These are phyloP conservation scores for Eubucco bourcierii DNA, from an alignment of 2,113 vertebrate genomes.

Conservation along the genomic window DNA sequence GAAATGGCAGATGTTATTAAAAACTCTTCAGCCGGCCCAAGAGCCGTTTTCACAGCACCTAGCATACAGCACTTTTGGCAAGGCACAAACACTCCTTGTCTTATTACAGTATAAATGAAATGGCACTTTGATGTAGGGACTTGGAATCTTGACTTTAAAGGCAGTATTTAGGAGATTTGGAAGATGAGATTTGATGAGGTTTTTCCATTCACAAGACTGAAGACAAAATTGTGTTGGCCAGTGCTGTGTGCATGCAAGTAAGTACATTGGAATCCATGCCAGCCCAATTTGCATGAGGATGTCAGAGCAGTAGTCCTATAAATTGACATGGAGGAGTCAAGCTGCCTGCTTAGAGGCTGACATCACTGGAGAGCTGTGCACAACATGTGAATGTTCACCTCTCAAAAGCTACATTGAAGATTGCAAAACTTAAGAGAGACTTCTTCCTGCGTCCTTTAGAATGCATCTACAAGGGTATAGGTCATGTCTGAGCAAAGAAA, in stretches of 20 bases:
- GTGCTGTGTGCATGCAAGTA: background rate
- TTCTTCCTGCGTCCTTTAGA: background rate
- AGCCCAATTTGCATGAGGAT: background rate
- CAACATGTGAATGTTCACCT: background rate
- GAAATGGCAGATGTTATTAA: constrained; percentile 58
- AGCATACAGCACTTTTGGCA: background rate
- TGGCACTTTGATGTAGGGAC: background rate
- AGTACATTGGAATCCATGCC: background rate
- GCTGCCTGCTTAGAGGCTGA: background rate
- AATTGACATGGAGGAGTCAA: background rate
- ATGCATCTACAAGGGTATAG: background rate
- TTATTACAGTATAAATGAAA: background rate
- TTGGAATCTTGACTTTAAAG: background rate
- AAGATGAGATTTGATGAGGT: background rate
- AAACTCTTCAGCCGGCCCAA: constrained; percentile 42
- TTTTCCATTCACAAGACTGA: background rate
- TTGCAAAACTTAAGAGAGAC: background rate
- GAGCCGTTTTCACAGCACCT: constrained; percentile 28
- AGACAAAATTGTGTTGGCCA: background rate
- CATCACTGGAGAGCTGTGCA: background rate
- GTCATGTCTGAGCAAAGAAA: background rate
- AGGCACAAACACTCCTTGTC: background rate
- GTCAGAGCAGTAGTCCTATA: background rate
- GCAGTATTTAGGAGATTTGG: background rate
- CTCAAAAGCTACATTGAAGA: background rate